Conservation (phyloP, 1,140 invertebrate species). For the Oedothorax gibbosus region DNA sequence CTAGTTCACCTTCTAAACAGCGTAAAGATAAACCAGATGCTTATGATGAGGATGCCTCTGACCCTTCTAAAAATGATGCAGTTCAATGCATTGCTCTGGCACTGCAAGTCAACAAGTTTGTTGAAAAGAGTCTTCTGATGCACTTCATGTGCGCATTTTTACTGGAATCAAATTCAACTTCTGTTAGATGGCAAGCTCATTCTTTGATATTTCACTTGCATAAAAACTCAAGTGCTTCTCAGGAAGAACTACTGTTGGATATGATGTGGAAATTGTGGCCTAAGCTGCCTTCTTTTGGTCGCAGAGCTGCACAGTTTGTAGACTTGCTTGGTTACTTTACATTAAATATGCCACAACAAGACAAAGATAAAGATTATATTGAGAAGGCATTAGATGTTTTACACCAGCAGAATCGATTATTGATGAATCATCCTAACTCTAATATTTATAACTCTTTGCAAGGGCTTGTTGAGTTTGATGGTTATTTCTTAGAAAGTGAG, state of each 20-base stretch:
- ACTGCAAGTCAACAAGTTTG: constrained; percentile 78
- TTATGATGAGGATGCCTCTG: constrained; percentile 54
- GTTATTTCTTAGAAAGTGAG: constrained; percentile 96
- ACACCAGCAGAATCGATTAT: constrained; percentile 85
- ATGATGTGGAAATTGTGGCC: constrained; percentile 94
- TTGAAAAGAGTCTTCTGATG: constrained; percentile 76
- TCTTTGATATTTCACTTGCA: constrained; percentile 86
- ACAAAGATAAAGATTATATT: constrained; percentile 76
- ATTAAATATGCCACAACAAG: constrained; percentile 75
- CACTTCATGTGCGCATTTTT: constrained; percentile 92
- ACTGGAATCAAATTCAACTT: constrained; percentile 91
- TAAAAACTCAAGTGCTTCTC: constrained; percentile 78
- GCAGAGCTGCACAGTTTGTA: constrained; percentile 95
- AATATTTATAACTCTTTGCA: constrained; percentile 91
- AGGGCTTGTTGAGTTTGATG: constrained; percentile 93
- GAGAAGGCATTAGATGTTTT: constrained; percentile 87
- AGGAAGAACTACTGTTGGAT: constrained; percentile 84
- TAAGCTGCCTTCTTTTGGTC: constrained; percentile 87
- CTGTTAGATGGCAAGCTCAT: constrained; percentile 96
- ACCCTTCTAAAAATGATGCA: constrained; percentile 76
- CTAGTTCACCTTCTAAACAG: constrained; percentile 64
- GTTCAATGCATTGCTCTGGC: constrained; percentile 78
- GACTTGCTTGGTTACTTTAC: constrained; percentile 95
- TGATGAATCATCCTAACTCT: constrained; percentile 93
- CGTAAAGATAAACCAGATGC: constrained; percentile 63